Conservation (phyloP, 2,113 vertebrate species). For the Fukomys damarensis region DNA sequence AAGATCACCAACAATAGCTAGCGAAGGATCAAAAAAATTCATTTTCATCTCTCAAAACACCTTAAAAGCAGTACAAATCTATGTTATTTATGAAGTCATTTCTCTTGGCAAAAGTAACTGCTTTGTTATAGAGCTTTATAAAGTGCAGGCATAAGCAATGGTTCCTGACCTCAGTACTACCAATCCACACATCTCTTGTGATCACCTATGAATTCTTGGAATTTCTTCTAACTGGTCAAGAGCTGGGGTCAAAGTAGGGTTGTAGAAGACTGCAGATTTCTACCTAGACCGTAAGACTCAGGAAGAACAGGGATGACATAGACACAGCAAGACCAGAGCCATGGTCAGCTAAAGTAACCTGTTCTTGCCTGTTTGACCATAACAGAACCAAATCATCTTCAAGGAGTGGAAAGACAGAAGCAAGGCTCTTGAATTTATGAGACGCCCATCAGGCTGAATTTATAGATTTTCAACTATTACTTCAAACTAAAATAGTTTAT, state of each 20-base stretch:
- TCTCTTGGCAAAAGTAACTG: neutral
- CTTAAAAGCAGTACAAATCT: neutral
- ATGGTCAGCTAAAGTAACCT: neutral
- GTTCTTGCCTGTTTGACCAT: neutral
- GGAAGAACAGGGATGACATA: neutral
- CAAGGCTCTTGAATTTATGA: neutral
- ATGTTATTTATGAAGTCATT: neutral
- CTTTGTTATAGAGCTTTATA: neutral
- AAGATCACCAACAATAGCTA: slow-evolving; percentile 33
- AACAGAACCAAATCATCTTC: neutral
- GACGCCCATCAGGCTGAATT: neutral
- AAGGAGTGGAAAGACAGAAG: neutral
- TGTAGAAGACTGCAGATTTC: neutral
- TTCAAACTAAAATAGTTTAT: slow-evolving; percentile 41
- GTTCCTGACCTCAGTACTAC: neutral
- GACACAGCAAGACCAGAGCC: neutral
- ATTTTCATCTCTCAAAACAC: slow-evolving; percentile 38
- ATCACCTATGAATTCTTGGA: neutral
- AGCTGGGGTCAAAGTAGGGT: neutral
- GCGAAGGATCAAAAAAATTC: neutral
- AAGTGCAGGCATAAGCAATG: neutral
- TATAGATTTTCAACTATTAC: slow-evolving; percentile 39
- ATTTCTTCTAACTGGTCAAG: neutral
- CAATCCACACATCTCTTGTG: neutral
- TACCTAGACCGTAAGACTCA: neutral